These are phyloP conservation scores for Apostichopus californicus DNA, from an alignment of 35 echinoderm and acorn worm genomes.

Conservation along the genomic window DNA sequence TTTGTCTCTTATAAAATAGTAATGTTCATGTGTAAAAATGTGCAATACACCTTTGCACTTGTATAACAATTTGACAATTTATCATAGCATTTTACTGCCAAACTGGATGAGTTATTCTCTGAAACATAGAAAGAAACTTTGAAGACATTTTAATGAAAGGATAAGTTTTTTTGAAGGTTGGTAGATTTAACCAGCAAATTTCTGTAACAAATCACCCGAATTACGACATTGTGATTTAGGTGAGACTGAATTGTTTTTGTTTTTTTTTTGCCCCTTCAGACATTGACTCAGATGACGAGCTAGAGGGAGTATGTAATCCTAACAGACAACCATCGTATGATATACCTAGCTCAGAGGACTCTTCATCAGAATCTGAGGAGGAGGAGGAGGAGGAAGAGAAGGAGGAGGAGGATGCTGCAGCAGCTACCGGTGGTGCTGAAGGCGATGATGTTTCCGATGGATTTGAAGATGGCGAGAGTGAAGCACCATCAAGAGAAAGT, in stretches of 20 bases:
- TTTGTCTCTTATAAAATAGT: too few species aligned
- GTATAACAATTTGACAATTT: too few species aligned
- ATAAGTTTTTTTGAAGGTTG: too few species aligned
- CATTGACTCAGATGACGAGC: conserved; percentile 50
- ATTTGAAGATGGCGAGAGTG: not conserved
- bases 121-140: too few species aligned
- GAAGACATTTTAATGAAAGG: too few species aligned
- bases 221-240: not conserved
- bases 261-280: not conserved
- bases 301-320: conserved; percentile 76
- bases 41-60: too few species aligned
- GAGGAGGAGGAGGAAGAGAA: too few species aligned
- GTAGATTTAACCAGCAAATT: not conserved
- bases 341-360: conserved; percentile 67
- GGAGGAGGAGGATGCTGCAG: conserved; percentile 27
- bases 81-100: too few species aligned
- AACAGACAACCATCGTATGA: conserved; percentile 78
- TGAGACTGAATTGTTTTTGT: not conserved
- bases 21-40: too few species aligned
- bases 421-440: not conserved
- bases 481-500: not conserved
- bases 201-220: not conserved
- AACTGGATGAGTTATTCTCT: too few species aligned
- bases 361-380: conserved; percentile 25
- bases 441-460: not conserved